Conservation (phyloP, 2,888 invertebrate genomes). For the Cotesia congregata region DNA sequence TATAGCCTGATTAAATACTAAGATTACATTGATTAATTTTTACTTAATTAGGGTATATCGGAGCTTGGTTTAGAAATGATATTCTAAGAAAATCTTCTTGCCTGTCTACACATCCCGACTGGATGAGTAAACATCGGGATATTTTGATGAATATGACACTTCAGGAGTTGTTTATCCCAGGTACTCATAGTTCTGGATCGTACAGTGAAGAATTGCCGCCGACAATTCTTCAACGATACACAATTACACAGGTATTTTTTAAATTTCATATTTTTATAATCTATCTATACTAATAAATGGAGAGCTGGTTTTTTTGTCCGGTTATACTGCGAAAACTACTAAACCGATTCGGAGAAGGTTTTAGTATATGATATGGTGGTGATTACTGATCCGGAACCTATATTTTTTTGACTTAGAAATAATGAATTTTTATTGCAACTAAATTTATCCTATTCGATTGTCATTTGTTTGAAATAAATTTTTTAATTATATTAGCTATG, state of each 20-base stretch:
- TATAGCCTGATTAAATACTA: not conserved
- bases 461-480: too few species aligned
- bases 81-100: not conserved
- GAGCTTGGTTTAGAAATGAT: slow-evolving; percentile 9
- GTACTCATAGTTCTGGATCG: slow-evolving; percentile 21
- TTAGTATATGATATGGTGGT: too few species aligned
- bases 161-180: slow-evolving; percentile 6
- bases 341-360: too few species aligned
- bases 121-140: not conserved
- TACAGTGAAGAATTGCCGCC: not conserved
- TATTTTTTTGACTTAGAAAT: too few species aligned
- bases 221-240: not conserved
- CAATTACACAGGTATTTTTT: slow-evolving; percentile 51
- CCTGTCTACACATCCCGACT: slow-evolving; percentile 20
- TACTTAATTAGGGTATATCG: slow-evolving; percentile 5
- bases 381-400: too few species aligned
- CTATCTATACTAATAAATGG: too few species aligned
- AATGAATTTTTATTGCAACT: too few species aligned
- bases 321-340: too few species aligned
- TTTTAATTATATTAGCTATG: too few species aligned
- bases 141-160: not conserved
- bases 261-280: not conserved
- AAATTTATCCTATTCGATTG: too few species aligned
- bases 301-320: too few species aligned
- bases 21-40: not conserved